These are phyloP conservation scores for Melangyna quadrimaculata DNA, from an alignment of 2,888 invertebrate genomes.

Conservation along the genomic window DNA sequence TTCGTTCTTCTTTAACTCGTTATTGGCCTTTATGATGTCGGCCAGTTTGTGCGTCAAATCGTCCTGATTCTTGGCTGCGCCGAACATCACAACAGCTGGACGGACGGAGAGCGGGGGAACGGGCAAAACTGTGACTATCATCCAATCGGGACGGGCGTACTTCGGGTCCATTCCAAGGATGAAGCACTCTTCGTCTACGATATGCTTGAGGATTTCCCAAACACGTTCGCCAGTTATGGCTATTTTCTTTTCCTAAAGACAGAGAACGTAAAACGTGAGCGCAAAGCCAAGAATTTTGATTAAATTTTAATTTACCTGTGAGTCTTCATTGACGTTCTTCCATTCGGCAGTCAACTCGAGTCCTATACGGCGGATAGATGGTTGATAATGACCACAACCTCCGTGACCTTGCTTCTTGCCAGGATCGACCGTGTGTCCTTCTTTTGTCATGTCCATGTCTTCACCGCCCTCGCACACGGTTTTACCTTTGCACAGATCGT, in stretches of 20 bases:
- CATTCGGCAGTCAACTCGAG: conserved; percentile 98
- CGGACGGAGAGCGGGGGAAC: conserved; percentile 98
- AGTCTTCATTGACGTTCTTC: conserved; percentile 99
- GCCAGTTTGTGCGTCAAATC: conserved; percentile 99
- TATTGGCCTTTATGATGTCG: conserved; percentile 99
- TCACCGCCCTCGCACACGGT: conserved; percentile 99
- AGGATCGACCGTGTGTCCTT: conserved; percentile 84
- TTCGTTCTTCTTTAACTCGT: conserved; percentile 96
- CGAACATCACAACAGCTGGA: conserved; percentile 98
- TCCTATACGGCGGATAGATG: conserved; percentile 93
- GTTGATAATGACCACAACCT: conserved; percentile 99
- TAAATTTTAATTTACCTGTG: conserved; percentile 83
- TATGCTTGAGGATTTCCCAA: conserved; percentile 97
- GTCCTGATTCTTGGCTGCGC: conserved; percentile 99
- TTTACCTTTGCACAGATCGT: conserved; percentile 98
- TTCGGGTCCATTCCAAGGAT: conserved; percentile 98
- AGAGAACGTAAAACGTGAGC: not conserved
- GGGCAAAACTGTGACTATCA: conserved; percentile 98
- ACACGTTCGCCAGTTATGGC: conserved; percentile 96
- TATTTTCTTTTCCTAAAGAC: conserved; percentile 91
- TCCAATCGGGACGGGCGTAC: conserved; percentile 99
- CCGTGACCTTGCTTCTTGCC: conserved; percentile 88
- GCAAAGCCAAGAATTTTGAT: not conserved
- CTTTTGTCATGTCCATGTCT: conserved; percentile 96
- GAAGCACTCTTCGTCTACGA: conserved; percentile 97